These are phyloP conservation scores for Lasaia peninsularis DNA, from an alignment of 1,140 invertebrate genomes.

Conservation along the genomic window DNA sequence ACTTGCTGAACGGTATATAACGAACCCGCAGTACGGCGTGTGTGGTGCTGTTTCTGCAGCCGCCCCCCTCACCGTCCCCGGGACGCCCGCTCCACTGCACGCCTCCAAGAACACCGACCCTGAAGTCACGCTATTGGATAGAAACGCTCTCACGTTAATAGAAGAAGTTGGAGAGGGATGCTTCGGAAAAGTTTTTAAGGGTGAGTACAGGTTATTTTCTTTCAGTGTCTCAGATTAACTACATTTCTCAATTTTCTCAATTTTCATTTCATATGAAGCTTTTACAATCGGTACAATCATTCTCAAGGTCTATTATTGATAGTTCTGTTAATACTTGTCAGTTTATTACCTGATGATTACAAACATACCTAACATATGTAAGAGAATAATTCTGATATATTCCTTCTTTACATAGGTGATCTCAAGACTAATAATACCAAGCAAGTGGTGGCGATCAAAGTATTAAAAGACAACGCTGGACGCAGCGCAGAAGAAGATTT, in stretches of 20 bases:
- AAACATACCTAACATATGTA: too few species aligned
- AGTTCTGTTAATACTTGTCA: too few species aligned
- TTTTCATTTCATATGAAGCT: too few species aligned
- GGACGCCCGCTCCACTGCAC: constrained; percentile 22
- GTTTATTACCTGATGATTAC: too few species aligned
- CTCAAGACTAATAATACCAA: constrained; percentile 68
- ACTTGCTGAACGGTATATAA: constrained; percentile 84
- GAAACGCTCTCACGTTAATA: constrained; percentile 82
- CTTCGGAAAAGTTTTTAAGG: constrained; percentile 95
- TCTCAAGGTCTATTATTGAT: too few species aligned
- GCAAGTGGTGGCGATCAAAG: constrained; percentile 88
- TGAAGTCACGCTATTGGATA: constrained; percentile 79
- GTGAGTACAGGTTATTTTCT: constrained; percentile 68
- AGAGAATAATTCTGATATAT: too few species aligned
- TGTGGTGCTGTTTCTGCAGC: constrained; percentile 49
- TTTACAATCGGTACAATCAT: too few species aligned
- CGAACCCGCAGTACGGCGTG: constrained; percentile 86
- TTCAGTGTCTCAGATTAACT: too few species aligned
- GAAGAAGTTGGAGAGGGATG: constrained; percentile 93
- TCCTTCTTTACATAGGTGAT: constrained; percentile 72
- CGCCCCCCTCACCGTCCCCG: constrained; percentile 21
- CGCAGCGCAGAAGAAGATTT: constrained; percentile 91
- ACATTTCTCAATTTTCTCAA: too few species aligned
- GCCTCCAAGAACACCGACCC: constrained; percentile 58
- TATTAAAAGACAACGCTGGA: constrained; percentile 89